Base-by-base conservation (phyloP, 1,140 invertebrate species). In the Chlorops oryzae region DNA sequence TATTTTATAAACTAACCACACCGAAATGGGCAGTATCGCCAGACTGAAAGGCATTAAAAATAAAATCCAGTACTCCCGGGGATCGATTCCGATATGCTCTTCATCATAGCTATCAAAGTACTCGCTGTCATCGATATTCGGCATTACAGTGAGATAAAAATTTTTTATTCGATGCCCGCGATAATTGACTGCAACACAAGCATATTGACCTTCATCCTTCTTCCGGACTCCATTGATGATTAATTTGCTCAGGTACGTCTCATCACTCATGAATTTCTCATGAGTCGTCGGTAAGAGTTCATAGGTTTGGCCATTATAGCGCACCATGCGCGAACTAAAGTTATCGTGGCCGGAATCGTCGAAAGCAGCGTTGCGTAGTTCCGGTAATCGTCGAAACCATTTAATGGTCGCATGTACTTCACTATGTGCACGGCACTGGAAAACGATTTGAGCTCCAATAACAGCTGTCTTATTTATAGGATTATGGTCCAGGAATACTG, bases 381-480 rank as follows among this genome's bases (percentile, higher is more conserved):
- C 22, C 5, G 34, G 15, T 13, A 43, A 45, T 54, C 67, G 50
- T 2, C 55, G 52, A 39, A 70, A 70, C 67, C 67, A 70, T 47
- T 67, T 70, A 12, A 70, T 70, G 0, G 61, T 70, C 3, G 65
- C 60, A 47, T 65, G 58, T 42, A 61, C 63, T 37, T 64, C 59
- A 50, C 67, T 66, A 32, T 70, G 59, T 5, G 70, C 67, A 1
- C 67, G 58, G 24, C 67, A 70, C 47, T 70, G 67, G 34, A 70
- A 65, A 2, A 70, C 64, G 9, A 61, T 61, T 12, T 64, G 58
- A 21, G 43, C 57, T 13, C 60, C 63, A 12, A 50, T 27, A 0
- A 37, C n/a, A 0, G 45, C 54, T 0, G 63, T 60, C 18, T 62
- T 59, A 22, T 70, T 70, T 41, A 55, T 52, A 5, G 67, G 64